Evolutionary conservation across 2,113 vertebrate species (phyloP), one percentile per base, ranked within the genome.

Genomic region (Arothron firmamentum): DNA sequence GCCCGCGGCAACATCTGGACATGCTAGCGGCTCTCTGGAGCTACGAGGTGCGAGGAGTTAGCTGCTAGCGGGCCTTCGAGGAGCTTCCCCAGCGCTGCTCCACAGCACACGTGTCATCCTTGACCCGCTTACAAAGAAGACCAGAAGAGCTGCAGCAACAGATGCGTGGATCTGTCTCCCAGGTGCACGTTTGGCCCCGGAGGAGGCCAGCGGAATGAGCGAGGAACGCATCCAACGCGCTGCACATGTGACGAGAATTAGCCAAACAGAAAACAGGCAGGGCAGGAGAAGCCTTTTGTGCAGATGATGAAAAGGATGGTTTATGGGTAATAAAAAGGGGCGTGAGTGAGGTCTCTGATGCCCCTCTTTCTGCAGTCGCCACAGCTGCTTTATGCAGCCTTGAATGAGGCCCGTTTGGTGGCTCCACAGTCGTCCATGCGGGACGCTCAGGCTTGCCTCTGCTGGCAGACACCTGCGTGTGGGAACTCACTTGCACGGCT

Each of bases 251-350:
- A 7, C 28, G 6, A 5, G 28, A 31, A 31, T 31, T 31, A 7
- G 28, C 28, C 28, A 31, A 31, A 1, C 28, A 31, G 28, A 31
- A 31, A 31, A 1, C 28, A 23, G 21, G 21, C 21, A 23, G 21
- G 21, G 2, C 21, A 23, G 21, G 28, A 31, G 28, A 31, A 6
- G 28, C 6, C 28, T 5, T 31, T 31, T 31, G 28, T 31, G 28
- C 28, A 31, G 38, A 53, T 47, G 16, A 0, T 66, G 56, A 57
- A 74, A 67, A 59, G 59, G 51, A 20, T 1, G 51, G 47, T 77
- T 81, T 71, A 77, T 65, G 68, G 63, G 78, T 56, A 50, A 73
- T 75, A 73, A 70, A 81, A 61, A 65, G 52, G 59, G 52, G 31
- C n/a, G 56, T 53, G 59, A 67, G 49, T 74, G 59, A 65, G 20